These are phyloP conservation scores for Plusia festucae DNA, from an alignment of 2,888 invertebrate species.

Conservation along the genomic window DNA sequence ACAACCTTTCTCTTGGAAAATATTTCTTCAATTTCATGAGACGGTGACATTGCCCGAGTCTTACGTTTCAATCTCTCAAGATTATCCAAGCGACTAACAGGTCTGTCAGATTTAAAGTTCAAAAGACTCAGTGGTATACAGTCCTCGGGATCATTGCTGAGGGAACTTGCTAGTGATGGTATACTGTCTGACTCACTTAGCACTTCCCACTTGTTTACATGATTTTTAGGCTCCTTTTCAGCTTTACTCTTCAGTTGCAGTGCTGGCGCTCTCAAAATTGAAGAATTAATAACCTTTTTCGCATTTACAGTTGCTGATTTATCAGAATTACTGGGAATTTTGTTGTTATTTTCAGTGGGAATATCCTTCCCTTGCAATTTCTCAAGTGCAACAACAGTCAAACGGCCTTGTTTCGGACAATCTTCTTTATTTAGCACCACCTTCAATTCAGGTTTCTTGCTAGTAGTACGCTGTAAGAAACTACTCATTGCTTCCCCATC, in stretches of 20 bases:
- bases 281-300: constrained; percentile 73
- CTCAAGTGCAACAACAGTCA: constrained; percentile 90
- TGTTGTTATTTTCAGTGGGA: constrained; percentile 68
- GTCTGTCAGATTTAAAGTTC: constrained; percentile 79
- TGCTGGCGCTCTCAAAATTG: constrained; percentile 83
- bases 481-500: constrained; percentile 91
- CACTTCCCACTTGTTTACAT: constrained; percentile 89
- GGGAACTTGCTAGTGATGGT: constrained; percentile 85
- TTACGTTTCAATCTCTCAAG: constrained; percentile 87
- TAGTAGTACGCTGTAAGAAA: constrained; percentile 90
- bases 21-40: constrained; percentile 89
- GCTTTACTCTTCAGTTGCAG: constrained; percentile 80
- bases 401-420: constrained; percentile 86
- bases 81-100: constrained; percentile 74
- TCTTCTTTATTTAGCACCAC: constrained; percentile 86
- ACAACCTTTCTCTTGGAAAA: constrained; percentile 82
- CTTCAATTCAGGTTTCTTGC: constrained; percentile 83
- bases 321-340: constrained; percentile 59
- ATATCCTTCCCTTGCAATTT: constrained; percentile 88
- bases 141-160: constrained; percentile 89
- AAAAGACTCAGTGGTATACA: constrained; percentile 88
- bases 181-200: constrained; percentile 90
- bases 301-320: constrained; percentile 57
- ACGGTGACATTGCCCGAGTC: constrained; percentile 89
- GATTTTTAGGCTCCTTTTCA: constrained; percentile 81